Base-by-base conservation (phyloP, 2,888 invertebrate species). In the Spicauda simplicius region DNA sequence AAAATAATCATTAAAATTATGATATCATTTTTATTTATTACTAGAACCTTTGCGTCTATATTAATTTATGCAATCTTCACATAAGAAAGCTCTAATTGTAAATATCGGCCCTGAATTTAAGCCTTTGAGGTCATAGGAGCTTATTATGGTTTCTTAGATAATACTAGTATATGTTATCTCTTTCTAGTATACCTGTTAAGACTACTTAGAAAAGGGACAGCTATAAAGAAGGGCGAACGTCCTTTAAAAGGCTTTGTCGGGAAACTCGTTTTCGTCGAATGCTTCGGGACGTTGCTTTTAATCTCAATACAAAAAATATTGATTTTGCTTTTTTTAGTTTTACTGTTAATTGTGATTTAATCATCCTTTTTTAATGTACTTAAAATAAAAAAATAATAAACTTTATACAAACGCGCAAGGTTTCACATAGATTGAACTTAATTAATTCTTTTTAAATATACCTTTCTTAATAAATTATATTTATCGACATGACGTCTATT, bases 211-310 rank as follows among this genome's bases (percentile, higher is more conserved):
- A 90, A 76, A 81, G 91, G 85, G 90, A 91, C 81, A 74, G 82
- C 82, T 82, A 85, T 78, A 84, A 83, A 83, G 81, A 83, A 84
- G 84, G 82, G 82, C 82, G 80, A 76, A 78, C 85, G 83, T 86
- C 90, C 84, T 85, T 84, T 80, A 79, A 82, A 87, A 91, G 90
- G 90, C 89, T 91, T 87, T 79, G 80, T 79, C 74, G 80, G 85
- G 79, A 88, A 91, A 91, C 92, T 84, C 87, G 90, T 90, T 90
- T 84, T 79, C 74, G 76, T 70, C 73, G 83, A 89, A 90, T 87
- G 90, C 88, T 91, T 73, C 91, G 92, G 92, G 92, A 92, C 83
- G 86, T 73, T 72, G 74, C 66, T 67, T 20, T 0, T 30, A 25
- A 45, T 25, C 25, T 20, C 11, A 18, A 18, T 3, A 45, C 5